Conservation (phyloP, 2,888 invertebrate genomes). For the Lithophane leautieri region DNA sequence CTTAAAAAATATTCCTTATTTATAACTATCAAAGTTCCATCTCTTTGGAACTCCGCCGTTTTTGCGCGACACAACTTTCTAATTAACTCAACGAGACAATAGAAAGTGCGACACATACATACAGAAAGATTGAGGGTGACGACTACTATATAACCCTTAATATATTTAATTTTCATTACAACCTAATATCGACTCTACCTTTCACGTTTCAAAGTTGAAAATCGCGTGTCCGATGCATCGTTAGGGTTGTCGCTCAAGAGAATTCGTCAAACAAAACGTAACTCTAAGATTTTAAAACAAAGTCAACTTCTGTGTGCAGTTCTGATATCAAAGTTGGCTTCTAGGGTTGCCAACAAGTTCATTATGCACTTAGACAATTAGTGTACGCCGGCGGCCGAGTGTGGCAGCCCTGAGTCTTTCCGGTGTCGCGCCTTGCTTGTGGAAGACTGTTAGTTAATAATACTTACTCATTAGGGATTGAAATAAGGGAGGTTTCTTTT, state of each 20-base stretch:
- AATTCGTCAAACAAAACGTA: conserved; percentile 67
- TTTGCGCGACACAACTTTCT: conserved; percentile 79
- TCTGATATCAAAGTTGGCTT: conserved; percentile 69
- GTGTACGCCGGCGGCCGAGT: conserved; percentile 83
- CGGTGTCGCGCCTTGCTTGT: conserved; percentile 79
- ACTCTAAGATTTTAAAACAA: conserved; percentile 64
- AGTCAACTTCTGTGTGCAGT: conserved; percentile 62
- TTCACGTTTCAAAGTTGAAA: not conserved
- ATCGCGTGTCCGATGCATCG: not conserved
- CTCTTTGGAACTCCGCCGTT: conserved; percentile 65
- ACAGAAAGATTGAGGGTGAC: conserved; percentile 81
- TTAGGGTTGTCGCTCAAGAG: conserved; percentile 54
- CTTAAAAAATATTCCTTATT: conserved; percentile 35
- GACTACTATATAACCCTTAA: conserved; percentile 76
- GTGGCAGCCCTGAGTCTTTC: conserved; percentile 82
- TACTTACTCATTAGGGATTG: conserved; percentile 68
- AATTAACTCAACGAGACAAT: conserved; percentile 84
- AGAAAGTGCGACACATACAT: conserved; percentile 75
- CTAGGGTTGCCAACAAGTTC: conserved; percentile 87
- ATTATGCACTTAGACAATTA: conserved; percentile 90
- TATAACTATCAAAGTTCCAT: conserved; percentile 54
- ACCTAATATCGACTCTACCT: conserved; percentile 62
- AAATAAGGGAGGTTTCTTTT: conserved; percentile 57
- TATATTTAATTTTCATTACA: conserved; percentile 49
- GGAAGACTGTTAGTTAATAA: conserved; percentile 67